Conservation (phyloP, 1,140 invertebrate genomes). For the Lucilia sericata region DNA sequence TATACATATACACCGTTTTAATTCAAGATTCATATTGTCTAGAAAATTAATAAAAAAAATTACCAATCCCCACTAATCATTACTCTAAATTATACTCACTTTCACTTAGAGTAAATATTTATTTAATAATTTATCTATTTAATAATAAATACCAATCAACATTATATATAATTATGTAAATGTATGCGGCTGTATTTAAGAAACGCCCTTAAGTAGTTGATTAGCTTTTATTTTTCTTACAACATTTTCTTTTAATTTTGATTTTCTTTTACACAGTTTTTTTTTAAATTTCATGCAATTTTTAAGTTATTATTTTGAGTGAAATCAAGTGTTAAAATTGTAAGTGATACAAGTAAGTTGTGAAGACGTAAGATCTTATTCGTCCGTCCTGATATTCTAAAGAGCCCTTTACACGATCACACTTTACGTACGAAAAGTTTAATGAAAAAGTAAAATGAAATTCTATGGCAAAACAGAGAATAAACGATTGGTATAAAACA, state of each 20-base stretch:
- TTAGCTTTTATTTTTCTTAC: conserved; percentile 1
- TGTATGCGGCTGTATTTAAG: conserved; percentile 19
- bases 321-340: not conserved
- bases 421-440: no score
- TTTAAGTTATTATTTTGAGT: not conserved
- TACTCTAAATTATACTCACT: conserved; percentile 5
- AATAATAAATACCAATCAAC: not conserved
- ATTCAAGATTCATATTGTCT: not conserved
- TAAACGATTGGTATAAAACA: no score
- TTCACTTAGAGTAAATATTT: not conserved
- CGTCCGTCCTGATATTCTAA: no score
- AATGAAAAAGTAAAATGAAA: no score
- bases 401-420: no score
- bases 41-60: not conserved
- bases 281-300: not conserved
- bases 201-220: conserved; percentile 10
- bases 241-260: not conserved
- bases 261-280: not conserved
- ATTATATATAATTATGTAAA: not conserved
- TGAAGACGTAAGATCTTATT: no score
- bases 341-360: no score
- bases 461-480: no score
- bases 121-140: not conserved
- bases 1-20: not conserved
- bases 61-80: not conserved